Conservation (phyloP, 1,140 invertebrate species). For the Lycorma delicatula region DNA sequence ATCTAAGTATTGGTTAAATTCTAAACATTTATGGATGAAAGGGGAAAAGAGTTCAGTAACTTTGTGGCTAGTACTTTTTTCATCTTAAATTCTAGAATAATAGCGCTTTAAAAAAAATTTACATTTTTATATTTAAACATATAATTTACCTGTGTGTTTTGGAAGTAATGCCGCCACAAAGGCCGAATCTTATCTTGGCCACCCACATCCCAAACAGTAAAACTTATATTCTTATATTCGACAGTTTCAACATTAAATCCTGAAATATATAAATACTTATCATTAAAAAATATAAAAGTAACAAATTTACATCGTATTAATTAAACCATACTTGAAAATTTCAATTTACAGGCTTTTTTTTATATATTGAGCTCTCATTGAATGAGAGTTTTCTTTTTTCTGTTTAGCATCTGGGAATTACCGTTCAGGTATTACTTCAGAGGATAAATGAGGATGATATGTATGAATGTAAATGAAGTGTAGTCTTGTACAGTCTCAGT, state of each 20-base stretch:
- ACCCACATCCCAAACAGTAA: conserved; percentile 97
- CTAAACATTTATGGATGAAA: background rate
- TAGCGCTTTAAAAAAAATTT: background rate
- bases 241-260: conserved; percentile 94
- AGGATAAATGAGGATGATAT: too few relatives aligned
- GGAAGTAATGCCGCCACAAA: conserved; percentile 97
- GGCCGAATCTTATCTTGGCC: conserved; percentile 92
- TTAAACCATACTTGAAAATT: too few relatives aligned
- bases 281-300: too few relatives aligned
- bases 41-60: background rate
- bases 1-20: background rate
- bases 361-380: too few relatives aligned
- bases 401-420: too few relatives aligned
- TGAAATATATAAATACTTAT: conserved; percentile 30
- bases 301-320: too few relatives aligned
- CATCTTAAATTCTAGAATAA: background rate
- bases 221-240: conserved; percentile 95
- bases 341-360: too few relatives aligned
- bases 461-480: too few relatives aligned
- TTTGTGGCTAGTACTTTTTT: background rate
- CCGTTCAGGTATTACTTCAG: too few relatives aligned
- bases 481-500: too few relatives aligned
- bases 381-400: too few relatives aligned
- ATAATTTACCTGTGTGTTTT: conserved; percentile 61
- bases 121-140: background rate